Base-by-base conservation (phyloP, 92 coral and sea anemone genomes). In the Parazoanthus darwini region DNA sequence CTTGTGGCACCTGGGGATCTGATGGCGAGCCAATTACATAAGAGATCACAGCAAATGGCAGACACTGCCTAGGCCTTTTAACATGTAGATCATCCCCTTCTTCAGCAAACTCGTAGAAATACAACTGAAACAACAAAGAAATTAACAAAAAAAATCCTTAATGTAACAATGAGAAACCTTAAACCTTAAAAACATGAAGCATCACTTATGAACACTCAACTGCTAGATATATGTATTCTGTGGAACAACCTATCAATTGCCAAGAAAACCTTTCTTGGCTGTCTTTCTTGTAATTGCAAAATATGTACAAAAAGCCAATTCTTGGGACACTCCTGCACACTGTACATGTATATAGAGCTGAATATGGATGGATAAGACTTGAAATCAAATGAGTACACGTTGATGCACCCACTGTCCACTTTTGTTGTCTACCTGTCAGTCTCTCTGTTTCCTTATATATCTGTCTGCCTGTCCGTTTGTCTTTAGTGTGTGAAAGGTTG, bases 41-140 rank as follows among this genome's bases (percentile, higher is more conserved):
- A 9, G 93, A 89, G 51, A 97, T 77, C 33, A 93, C 93, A 74
- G 99, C 99, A 88, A 92, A 94, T 0, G 99, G 99, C 38, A 93
- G 85, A 37, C 98, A 97, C 82, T 97, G 99, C 80, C 99, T 90
- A n/a, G 99, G 99, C 43, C 98, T 90, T 46, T 88, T 86, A 23
- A 86, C 92, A 80, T 97, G 97, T n/a, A 97, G 86, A 11, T 96
- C 97, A 35, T 95, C 98, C 15, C 99, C 95, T 44, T 95, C 98
- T 68, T 97, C 98, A 85, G 94, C 91, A 92, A 95, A 95, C 88
- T 97, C 99, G 77, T 94, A 97, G 82, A 97, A 97, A 85, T 97
- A 97, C 68, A 91, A 91, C 99, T 97, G 91, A 51, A 92, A 91
- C 73, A 1, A 80, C 56, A 92, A 43, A 51, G 14, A 35, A 42